phyloP scores from a whole-genome alignment of 1,140 invertebrate genomes.

The Drosophila takahashii region DNA sequence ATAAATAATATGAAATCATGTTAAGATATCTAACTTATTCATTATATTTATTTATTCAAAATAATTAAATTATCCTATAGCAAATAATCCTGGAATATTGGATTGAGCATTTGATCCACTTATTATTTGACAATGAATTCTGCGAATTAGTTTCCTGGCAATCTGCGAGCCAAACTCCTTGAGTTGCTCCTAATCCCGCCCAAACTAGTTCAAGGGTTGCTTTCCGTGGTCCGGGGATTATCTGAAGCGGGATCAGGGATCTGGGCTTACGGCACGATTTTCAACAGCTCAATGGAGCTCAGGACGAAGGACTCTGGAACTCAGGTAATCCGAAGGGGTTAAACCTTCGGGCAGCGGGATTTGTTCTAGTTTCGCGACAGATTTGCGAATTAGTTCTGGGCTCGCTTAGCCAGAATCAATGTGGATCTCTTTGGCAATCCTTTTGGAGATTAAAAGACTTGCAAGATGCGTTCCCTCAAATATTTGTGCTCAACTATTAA shows the following conservation, averaged over 20 bases:
- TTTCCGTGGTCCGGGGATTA: conserved; percentile 47
- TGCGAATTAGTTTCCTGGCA: conserved; percentile 26
- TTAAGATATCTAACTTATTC: too few relatives aligned
- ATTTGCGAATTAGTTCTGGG: conserved; percentile 65
- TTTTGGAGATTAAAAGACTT: conserved; percentile 30
- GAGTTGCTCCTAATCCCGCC: conserved; percentile 46
- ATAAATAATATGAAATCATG: too few relatives aligned
- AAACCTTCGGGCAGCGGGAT: conserved; percentile 44
- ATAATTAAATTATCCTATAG: not conserved
- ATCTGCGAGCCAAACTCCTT: conserved; percentile 3
- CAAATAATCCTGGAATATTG: not conserved
- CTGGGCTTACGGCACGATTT: conserved; percentile 63
- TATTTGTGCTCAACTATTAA: conserved; percentile 14
- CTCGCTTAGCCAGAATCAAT: conserved; percentile 49
- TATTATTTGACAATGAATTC: conserved; percentile 15
- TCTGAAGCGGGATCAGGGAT: conserved; percentile 44
- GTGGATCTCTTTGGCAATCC: conserved; percentile 28
- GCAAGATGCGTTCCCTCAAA: conserved; percentile 10
- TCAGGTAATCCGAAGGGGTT: conserved; percentile 79
- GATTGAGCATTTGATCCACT: conserved; percentile 4
- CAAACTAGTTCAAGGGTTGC: conserved; percentile 53
- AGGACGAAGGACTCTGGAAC: conserved; percentile 26
- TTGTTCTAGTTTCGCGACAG: conserved; percentile 62
- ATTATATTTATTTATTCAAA: too few relatives aligned
- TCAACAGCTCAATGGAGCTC: conserved; percentile 78